phyloP scores from a whole-genome alignment of 2,113 vertebrate genomes.

The Cacatua alba region DNA sequence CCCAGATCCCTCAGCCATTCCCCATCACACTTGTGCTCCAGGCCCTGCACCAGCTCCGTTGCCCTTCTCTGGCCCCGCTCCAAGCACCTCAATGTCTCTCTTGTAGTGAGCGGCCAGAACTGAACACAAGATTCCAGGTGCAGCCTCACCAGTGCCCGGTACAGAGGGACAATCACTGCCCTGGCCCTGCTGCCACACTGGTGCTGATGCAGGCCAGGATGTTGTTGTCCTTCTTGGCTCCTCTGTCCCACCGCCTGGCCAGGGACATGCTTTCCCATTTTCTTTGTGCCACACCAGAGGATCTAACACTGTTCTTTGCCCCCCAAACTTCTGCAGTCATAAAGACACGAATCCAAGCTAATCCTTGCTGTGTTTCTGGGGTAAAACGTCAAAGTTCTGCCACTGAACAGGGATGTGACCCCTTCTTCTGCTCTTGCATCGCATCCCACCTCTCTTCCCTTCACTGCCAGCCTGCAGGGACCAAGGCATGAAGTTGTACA shows the following conservation, averaged over 20 bases:
- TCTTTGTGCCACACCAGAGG: not conserved
- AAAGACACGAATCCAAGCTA: not conserved
- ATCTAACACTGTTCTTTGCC: not conserved
- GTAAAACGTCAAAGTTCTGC: not conserved
- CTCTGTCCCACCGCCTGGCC: not conserved
- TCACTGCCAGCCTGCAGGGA: not conserved
- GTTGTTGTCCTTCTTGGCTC: not conserved
- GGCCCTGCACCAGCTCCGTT: not conserved
- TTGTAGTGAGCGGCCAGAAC: not conserved
- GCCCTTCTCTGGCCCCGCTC: not conserved
- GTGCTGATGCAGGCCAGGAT: not conserved
- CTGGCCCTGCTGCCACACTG: not conserved
- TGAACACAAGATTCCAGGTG: not conserved
- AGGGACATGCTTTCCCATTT: fast-evolving
- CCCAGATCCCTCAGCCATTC: too few species aligned
- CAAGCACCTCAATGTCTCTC: not conserved
- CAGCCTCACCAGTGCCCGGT: not conserved
- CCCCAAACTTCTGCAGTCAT: not conserved
- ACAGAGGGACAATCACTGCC: not conserved
- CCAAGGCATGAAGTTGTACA: not conserved
- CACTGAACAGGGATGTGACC: not conserved
- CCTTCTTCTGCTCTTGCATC: not conserved
- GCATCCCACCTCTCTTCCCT: not conserved
- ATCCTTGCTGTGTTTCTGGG: not conserved
- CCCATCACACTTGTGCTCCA: not conserved